These are phyloP conservation scores for Catajapyx aquilonaris DNA, from an alignment of 1,140 invertebrate species.

Conservation along the genomic window DNA sequence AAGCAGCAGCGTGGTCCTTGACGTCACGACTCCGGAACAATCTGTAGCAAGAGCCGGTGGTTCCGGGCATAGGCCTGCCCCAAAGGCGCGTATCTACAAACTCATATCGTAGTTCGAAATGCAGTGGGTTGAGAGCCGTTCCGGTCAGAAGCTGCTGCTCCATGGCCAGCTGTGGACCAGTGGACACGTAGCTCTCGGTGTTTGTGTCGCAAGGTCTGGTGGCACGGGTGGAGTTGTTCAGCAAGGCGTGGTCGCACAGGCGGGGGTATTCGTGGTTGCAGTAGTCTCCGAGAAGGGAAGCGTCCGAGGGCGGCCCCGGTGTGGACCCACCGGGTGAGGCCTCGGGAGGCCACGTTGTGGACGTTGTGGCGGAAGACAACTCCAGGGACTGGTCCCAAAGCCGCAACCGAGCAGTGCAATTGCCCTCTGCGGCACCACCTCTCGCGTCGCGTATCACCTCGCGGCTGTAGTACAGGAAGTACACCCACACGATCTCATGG, in stretches of 20 bases:
- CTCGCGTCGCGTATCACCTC: slow-evolving; percentile 10
- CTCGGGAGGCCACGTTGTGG: too few species aligned
- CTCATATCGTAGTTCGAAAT: slow-evolving; percentile 40
- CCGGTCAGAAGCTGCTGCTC: slow-evolving; percentile 26
- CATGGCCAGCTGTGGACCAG: slow-evolving; percentile 28
- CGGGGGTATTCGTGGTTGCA: slow-evolving; percentile 51
- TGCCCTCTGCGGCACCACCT: slow-evolving; percentile 9
- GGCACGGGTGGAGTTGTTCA: slow-evolving; percentile 44
- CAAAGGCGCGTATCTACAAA: slow-evolving; percentile 59
- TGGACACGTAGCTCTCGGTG: slow-evolving; percentile 57
- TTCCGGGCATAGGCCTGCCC: slow-evolving; percentile 37
- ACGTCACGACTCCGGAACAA: slow-evolving; percentile 21
- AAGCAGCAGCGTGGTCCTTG: too few species aligned
- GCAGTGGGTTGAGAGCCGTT: slow-evolving; percentile 40
- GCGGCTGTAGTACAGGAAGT: slow-evolving; percentile 51
- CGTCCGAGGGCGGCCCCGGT: too few species aligned
- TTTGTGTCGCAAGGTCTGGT: slow-evolving; percentile 45
- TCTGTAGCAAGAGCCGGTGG: slow-evolving; percentile 24
- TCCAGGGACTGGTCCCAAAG: too few species aligned
- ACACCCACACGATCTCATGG: slow-evolving; percentile 64
- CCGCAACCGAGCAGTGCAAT: slow-evolving; percentile 32
- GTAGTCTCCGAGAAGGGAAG: slow-evolving; percentile 32
- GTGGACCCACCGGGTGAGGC: too few species aligned
- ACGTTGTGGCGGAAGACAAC: too few species aligned
- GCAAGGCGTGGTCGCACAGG: slow-evolving; percentile 56